A percentile compares a stretch with the other conserved stretches of the same genome.
Evolutionary conservation across 2,113 vertebrate genomes (phyloP).

Genomic region (Psammodynastes pulverulentus): DNA sequence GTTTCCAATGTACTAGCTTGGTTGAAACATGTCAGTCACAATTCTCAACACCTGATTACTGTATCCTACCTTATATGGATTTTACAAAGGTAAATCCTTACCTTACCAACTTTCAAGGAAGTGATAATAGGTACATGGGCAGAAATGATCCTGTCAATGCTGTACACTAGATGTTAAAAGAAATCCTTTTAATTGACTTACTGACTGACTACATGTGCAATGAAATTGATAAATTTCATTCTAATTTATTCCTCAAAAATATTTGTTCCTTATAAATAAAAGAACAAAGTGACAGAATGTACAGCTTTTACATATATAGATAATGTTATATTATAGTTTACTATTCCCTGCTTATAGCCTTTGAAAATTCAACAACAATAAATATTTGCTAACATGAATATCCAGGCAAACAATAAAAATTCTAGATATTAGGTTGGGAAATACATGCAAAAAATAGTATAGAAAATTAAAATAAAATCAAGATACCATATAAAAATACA

Average conservation of each 20-base stretch:
- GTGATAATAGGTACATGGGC: not conserved
- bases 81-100: not conserved
- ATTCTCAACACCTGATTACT: not conserved
- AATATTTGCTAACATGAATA: not conserved
- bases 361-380: not conserved
- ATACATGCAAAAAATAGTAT: not conserved
- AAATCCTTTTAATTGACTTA: not conserved
- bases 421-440: not conserved
- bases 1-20: not conserved
- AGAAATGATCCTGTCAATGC: not conserved
- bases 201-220: not conserved
- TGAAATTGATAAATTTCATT: not conserved
- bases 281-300: not conserved
- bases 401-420: not conserved
- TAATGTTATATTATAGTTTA: not conserved
- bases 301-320: not conserved
- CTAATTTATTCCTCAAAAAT: not conserved
- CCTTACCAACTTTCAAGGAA: not conserved
- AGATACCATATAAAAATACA: not conserved
- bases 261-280: not conserved
- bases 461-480: not conserved
- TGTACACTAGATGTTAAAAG: not conserved
- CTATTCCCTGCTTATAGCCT: not conserved
- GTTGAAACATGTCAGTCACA: not conserved
- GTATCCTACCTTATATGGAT: not conserved